Base-by-base conservation (phyloP, 1,140 invertebrate genomes). In the Tetramorium simillimum region DNA sequence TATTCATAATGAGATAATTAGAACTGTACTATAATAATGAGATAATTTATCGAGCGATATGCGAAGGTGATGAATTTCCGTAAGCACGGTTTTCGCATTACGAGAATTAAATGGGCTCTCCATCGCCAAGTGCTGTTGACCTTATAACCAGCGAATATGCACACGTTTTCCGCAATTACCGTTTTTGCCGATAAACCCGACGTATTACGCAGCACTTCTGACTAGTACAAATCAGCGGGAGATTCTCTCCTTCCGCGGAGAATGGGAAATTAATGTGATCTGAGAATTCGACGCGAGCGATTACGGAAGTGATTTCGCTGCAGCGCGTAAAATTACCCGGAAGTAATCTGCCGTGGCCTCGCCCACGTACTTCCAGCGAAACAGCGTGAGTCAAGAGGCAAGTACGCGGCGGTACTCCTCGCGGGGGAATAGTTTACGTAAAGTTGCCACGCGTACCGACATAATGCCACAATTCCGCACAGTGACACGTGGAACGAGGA, bases 381-480 rank as follows among this genome's bases (percentile, higher is more conserved):
- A 3, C 43, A 80, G 51, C n/a, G 14, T n/a, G 14, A 51, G 24
- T 37, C 7, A 14, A 58, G 56, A 51, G 18, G 28, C 16, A 62
- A 37, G 18, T 43, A 21, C 14, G 4, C 14, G 33, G 33, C 0
- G 40, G 14, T 46, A 14, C 7, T 65, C n/a, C 28, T 65, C 46
- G 63, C 58, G 33, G 43, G n/a, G 33, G 12, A 16, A 80, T 24
- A 80, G 33, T 53, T 69, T 53, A 33, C 33, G 33, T 43, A 53
- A 70, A 81, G 46, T 70, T 81, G 21, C 63, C 21, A 69, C 63
- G 46, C 62, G 77, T 69, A 33, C 14, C 46, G 33, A 56, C 43
- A n/a, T 80, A 80, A 80, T 80, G 62, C 33, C 46, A 21, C 63
- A 80, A 53, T 80, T 80, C 4, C n/a, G 60, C 43, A 65, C 18